Conservation (phyloP, 2,888 invertebrate genomes). For the Tubiluchus corallicola region DNA sequence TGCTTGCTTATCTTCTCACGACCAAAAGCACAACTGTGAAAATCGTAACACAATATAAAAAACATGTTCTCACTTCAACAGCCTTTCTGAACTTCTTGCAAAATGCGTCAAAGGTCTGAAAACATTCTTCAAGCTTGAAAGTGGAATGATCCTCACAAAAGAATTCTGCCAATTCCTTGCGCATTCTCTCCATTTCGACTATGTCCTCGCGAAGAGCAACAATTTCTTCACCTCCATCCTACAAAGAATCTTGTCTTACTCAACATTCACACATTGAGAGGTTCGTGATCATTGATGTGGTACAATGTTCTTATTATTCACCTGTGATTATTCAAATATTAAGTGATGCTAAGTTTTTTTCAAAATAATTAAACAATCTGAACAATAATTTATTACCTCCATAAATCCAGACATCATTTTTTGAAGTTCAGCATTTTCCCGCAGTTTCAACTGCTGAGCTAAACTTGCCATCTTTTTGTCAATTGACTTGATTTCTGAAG, state of each 20-base stretch:
- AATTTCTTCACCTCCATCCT: constrained; percentile 22
- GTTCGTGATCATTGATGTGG: too few species aligned
- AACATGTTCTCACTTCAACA: constrained; percentile 27
- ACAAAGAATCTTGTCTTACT: constrained; percentile 9
- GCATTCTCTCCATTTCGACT: constrained; percentile 58
- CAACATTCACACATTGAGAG: too few species aligned
- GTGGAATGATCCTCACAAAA: constrained; percentile 78
- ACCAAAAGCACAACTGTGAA: too few species aligned
- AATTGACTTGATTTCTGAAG: constrained; percentile 64
- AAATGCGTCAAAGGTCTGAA: constrained; percentile 69
- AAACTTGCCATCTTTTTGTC: constrained; percentile 57
- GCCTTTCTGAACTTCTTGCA: constrained; percentile 39
- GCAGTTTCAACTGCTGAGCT: constrained; percentile 54
- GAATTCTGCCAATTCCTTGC: constrained; percentile 64
- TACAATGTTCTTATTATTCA: too few species aligned
- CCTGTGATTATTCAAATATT: too few species aligned
- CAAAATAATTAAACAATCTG: too few species aligned
- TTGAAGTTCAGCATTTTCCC: constrained; percentile 59
- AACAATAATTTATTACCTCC: constrained; percentile 36
- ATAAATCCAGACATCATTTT: constrained; percentile 73
- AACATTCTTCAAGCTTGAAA: constrained; percentile 85
- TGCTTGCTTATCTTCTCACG: too few species aligned
- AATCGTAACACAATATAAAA: too few species aligned
- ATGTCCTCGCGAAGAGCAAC: constrained; percentile 44
- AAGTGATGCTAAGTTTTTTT: too few species aligned